Conservation (phyloP, 2,888 invertebrate genomes). For the Nomada ferruginata region DNA sequence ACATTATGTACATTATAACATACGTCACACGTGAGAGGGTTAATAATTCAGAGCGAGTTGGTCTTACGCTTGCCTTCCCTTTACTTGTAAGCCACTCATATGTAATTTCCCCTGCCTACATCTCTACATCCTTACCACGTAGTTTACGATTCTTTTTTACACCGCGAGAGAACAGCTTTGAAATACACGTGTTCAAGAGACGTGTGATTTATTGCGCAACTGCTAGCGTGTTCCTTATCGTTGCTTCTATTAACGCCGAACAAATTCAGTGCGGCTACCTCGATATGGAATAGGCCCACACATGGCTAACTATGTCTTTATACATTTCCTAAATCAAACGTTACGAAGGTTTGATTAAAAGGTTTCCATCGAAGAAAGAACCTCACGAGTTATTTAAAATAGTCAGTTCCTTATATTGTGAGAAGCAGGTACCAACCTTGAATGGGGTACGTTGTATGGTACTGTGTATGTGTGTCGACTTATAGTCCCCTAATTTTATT, state of each 20-base stretch:
- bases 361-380: no score
- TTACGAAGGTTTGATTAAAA: background rate
- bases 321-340: background rate
- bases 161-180: conserved; percentile 35
- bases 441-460: no score
- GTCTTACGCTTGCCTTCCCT: conserved; percentile 11
- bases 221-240: conserved; percentile 62
- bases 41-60: conserved; percentile 21
- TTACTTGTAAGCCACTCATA: conserved; percentile 22
- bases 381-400: background rate
- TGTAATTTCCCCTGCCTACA: conserved; percentile 44
- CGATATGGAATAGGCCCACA: background rate
- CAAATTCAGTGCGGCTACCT: conserved; percentile 49
- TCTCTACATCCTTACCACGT: conserved; percentile 30
- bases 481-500: no score
- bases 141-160: conserved; percentile 38
- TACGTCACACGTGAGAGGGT: conserved; percentile 13
- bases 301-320: background rate
- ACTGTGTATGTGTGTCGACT: no score
- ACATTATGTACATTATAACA: conserved; percentile 11
- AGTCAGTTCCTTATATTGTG: no score
- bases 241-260: conserved; percentile 59
- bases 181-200: conserved; percentile 37
- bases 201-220: conserved; percentile 57
- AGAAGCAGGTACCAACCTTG: no score